A percentile compares a stretch with the other conserved stretches of the same genome.
Evolutionary conservation across 2,113 vertebrate species (phyloP).

Genomic region (Hemichromis elongatus): DNA sequence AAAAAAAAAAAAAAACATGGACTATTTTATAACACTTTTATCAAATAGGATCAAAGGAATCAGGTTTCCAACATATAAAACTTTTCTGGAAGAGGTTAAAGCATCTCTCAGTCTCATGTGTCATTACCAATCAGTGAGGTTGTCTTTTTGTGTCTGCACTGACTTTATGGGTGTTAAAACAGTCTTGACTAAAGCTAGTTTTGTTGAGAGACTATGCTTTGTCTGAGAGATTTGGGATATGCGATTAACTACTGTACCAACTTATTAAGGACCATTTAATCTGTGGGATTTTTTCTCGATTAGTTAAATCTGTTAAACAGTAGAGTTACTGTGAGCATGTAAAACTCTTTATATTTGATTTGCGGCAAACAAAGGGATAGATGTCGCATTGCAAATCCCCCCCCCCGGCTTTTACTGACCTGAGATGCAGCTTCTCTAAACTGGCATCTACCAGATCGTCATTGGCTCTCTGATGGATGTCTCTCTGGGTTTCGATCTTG

Average conservation of each 20-base stretch:
- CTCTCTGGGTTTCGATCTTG: slow-evolving; percentile 98
- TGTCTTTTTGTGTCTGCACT: background rate
- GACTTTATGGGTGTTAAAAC: background rate
- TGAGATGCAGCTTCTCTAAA: slow-evolving; percentile 97
- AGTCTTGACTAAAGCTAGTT: background rate
- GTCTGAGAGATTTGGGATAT: background rate
- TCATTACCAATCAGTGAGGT: background rate
- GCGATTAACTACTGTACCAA: background rate
- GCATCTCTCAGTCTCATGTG: background rate
- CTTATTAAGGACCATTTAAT: background rate
- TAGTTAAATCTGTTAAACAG: background rate
- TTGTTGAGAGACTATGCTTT: background rate
- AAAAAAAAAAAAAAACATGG: too few relatives aligned
- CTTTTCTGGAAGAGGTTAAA: background rate
- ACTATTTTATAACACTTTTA: background rate
- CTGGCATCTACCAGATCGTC: slow-evolving; percentile 96
- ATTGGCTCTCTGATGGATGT: slow-evolving; percentile 98
- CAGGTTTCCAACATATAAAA: background rate
- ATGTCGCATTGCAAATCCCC: too few relatives aligned
- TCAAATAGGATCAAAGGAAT: background rate
- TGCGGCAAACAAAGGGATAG: background rate
- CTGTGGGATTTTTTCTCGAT: background rate
- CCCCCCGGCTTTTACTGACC: slow-evolving; percentile 47
- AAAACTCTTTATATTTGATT: background rate
- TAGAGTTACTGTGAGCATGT: background rate